phyloP scores from a whole-genome alignment of 2,888 invertebrate species.

The Octodonta nipae region DNA sequence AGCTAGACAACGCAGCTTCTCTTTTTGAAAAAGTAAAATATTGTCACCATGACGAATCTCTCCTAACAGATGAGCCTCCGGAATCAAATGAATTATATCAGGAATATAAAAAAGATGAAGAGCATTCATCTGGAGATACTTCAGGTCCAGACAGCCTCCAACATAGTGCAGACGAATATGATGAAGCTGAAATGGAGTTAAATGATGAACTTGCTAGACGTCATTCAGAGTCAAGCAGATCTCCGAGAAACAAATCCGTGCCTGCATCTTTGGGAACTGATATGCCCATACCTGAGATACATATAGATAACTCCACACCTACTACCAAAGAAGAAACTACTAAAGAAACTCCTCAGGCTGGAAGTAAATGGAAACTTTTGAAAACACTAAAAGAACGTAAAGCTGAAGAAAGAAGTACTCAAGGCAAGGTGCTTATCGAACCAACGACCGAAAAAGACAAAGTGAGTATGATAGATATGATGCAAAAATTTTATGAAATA shows the following conservation, averaged over 20 bases:
- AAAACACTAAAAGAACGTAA: conserved; percentile 82
- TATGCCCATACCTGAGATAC: conserved; percentile 37
- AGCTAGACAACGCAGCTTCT: conserved; percentile 29
- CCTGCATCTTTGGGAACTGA: conserved; percentile 17
- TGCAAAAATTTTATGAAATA: conserved; percentile 54
- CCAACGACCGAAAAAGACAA: conserved; percentile 51
- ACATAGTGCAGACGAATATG: conserved; percentile 57
- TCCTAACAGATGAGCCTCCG: not conserved
- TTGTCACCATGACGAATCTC: conserved; percentile 35
- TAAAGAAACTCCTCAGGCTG: conserved; percentile 43
- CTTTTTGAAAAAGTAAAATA: conserved; percentile 40
- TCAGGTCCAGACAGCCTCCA: conserved; percentile 80
- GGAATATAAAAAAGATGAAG: conserved; percentile 36
- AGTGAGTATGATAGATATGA: conserved; percentile 57
- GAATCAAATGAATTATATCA: not conserved
- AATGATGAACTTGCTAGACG: conserved; percentile 34
- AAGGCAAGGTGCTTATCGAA: conserved; percentile 48
- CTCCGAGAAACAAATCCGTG: too few species aligned
- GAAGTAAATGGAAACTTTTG: conserved; percentile 81
- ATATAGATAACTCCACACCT: conserved; percentile 35
- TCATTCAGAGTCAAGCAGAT: conserved; percentile 24
- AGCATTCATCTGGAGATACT: conserved; percentile 70
- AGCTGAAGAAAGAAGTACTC: conserved; percentile 69
- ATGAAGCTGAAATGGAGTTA: conserved; percentile 47
- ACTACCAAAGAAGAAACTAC: conserved; percentile 24